Conservation (phyloP, 30 jellyfish, hydroid and myxozoan genomes). For the Chrysaora quinquecirrha region DNA sequence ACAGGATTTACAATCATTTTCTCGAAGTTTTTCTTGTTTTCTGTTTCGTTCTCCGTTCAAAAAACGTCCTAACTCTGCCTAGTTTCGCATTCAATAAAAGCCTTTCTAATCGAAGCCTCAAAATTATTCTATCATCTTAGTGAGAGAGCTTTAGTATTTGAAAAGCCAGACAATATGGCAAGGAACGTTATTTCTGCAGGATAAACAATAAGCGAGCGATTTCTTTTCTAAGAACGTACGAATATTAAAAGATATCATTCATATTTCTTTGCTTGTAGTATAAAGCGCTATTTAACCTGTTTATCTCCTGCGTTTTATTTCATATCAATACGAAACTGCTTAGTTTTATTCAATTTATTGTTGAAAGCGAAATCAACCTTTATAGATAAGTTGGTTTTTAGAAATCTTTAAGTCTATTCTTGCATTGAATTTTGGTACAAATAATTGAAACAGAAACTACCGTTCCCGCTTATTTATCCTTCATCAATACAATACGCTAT, state of each 20-base stretch:
- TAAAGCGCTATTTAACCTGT: background rate
- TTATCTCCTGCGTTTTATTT: slow-evolving; percentile 11
- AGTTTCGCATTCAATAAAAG: too few species aligned
- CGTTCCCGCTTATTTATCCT: background rate
- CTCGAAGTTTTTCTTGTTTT: too few species aligned
- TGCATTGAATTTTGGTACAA: background rate
- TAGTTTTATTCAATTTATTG: background rate
- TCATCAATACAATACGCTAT: slow-evolving; percentile 5
- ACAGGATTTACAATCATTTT: too few species aligned
- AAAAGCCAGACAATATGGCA: slow-evolving; percentile 6
- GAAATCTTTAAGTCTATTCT: slow-evolving; percentile 4
- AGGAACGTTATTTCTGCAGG: background rate
- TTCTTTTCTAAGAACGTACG: background rate
- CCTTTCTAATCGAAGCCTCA: too few species aligned
- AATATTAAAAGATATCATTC: background rate
- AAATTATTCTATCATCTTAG: background rate
- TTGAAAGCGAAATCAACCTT: background rate
- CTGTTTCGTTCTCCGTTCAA: too few species aligned
- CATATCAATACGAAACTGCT: background rate
- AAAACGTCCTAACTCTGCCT: too few species aligned
- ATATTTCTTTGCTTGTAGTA: background rate
- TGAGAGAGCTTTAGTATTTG: background rate
- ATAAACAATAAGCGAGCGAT: background rate
- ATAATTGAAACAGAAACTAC: background rate
- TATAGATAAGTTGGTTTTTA: slow-evolving; percentile 1